These are phyloP conservation scores for Drosophila pseudoobscura DNA, from an alignment of 1,140 invertebrate genomes.

Conservation along the genomic window DNA sequence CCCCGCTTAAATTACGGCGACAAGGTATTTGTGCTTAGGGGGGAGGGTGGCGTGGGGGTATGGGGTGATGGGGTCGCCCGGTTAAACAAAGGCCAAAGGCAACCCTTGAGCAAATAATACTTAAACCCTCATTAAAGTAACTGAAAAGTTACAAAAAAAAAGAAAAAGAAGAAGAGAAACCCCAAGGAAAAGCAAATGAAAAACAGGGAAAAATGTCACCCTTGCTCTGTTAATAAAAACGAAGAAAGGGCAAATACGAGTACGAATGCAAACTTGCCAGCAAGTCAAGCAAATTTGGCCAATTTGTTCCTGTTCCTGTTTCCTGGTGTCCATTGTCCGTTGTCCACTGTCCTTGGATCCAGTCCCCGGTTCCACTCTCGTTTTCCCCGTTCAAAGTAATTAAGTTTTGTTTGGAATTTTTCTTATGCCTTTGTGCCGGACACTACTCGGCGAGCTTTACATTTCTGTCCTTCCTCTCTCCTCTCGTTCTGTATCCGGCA, in stretches of 20 bases:
- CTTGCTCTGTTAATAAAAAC: conserved; percentile 78
- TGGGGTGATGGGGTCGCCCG: neutral
- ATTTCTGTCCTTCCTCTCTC: conserved; percentile 41
- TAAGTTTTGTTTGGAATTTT: conserved; percentile 78
- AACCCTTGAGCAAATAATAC: conserved; percentile 79
- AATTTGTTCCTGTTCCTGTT: conserved; percentile 61
- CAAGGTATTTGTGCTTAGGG: conserved; percentile 51
- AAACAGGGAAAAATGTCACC: conserved; percentile 60
- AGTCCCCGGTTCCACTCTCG: neutral
- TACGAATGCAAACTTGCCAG: conserved; percentile 64
- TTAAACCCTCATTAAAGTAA: conserved; percentile 79
- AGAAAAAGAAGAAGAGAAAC: conserved; percentile 2
- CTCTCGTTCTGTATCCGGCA: conserved; percentile 41
- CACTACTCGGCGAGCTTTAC: conserved; percentile 56
- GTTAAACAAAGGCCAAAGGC: conserved; percentile 74
- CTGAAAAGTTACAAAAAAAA: conserved; percentile 42
- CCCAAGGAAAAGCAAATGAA: conserved; percentile 6
- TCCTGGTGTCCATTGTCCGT: no score
- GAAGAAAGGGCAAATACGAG: conserved; percentile 56
- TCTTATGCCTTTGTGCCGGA: conserved; percentile 66
- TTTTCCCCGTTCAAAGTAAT: conserved; percentile 56
- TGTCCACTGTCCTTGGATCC: neutral
- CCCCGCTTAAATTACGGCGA: conserved; percentile 48
- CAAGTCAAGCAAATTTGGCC: conserved; percentile 80
- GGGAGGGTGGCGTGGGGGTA: conserved; percentile 7